Conservation (phyloP, 2,888 invertebrate species). For the Coenonympha glycerion region DNA sequence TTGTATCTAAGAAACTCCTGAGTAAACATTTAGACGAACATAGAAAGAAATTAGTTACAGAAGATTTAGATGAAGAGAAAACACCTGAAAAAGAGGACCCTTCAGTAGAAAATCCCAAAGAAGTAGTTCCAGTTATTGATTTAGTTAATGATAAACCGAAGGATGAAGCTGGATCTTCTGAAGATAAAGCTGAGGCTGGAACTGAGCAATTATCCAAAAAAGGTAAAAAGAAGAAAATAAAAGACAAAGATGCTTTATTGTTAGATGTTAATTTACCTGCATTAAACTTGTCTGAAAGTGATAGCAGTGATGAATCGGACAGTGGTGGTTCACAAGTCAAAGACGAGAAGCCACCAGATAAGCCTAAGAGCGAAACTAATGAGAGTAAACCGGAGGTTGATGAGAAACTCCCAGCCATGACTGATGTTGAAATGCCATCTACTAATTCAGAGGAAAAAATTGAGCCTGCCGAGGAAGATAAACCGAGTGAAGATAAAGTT, state of each 20-base stretch:
- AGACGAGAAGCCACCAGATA: constrained; percentile 37
- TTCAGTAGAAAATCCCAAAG: constrained; percentile 47
- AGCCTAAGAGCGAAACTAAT: constrained; percentile 34
- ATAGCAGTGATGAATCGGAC: constrained; percentile 82
- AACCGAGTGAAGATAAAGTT: constrained; percentile 77
- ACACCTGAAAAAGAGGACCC: constrained; percentile 37
- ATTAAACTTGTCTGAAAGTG: constrained; percentile 89
- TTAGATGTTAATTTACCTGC: constrained; percentile 82
- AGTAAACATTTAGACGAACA: constrained; percentile 82
- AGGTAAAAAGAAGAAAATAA: constrained; percentile 63
- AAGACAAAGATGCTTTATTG: constrained; percentile 66
- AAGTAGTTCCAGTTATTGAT: constrained; percentile 54
- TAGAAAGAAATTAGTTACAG: constrained; percentile 52
- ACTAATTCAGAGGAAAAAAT: constrained; percentile 41
- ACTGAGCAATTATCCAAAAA: constrained; percentile 58
- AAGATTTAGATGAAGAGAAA: constrained; percentile 50
- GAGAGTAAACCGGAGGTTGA: constrained; percentile 37
- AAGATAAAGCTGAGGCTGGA: constrained; percentile 48
- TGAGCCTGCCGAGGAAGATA: constrained; percentile 55
- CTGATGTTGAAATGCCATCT: constrained; percentile 24
- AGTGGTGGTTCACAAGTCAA: constrained; percentile 44
- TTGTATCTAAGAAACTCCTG: constrained; percentile 87
- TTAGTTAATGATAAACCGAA: constrained; percentile 54
- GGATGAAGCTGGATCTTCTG: constrained; percentile 52
- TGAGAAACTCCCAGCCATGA: constrained; percentile 23